These are phyloP conservation scores for Tenrec ecaudatus DNA, from an alignment of 2,113 vertebrate species.

Conservation along the genomic window DNA sequence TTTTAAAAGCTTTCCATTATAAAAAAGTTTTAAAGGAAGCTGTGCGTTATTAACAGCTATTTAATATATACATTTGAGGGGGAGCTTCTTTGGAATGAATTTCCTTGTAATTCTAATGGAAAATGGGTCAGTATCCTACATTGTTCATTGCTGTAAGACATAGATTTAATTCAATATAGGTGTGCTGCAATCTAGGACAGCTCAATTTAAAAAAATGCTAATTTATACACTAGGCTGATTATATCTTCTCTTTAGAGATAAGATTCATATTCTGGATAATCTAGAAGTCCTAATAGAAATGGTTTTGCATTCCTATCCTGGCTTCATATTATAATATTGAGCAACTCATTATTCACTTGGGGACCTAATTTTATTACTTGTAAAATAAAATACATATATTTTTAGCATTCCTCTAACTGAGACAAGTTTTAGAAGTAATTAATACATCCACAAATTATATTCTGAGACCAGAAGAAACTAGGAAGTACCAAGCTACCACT, in stretches of 20 bases:
- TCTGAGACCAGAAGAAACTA: neutral
- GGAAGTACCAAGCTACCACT: too few relatives aligned
- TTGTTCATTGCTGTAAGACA: constrained; percentile 36
- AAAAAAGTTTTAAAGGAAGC: constrained; percentile 66
- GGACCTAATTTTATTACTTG: constrained; percentile 39
- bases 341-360: neutral
- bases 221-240: neutral
- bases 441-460: constrained; percentile 13
- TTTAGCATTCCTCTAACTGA: neutral
- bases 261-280: constrained; percentile 43
- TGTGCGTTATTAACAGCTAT: constrained; percentile 67
- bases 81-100: constrained; percentile 34
- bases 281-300: neutral
- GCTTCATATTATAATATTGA: constrained; percentile 15
- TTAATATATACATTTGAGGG: constrained; percentile 50
- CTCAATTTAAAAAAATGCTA: neutral
- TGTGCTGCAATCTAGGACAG: neutral
- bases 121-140: neutral
- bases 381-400: neutral
- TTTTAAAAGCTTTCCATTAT: constrained; percentile 74
- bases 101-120: constrained; percentile 45
- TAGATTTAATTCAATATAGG: constrained; percentile 46
- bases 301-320: neutral
- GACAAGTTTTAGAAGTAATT: neutral
- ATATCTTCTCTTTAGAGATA: constrained; percentile 35